Evolutionary conservation across 1,140 invertebrate species (phyloP), one percentile per base, ranked within the genome.

Genomic region (Harlomillsia oculata): DNA sequence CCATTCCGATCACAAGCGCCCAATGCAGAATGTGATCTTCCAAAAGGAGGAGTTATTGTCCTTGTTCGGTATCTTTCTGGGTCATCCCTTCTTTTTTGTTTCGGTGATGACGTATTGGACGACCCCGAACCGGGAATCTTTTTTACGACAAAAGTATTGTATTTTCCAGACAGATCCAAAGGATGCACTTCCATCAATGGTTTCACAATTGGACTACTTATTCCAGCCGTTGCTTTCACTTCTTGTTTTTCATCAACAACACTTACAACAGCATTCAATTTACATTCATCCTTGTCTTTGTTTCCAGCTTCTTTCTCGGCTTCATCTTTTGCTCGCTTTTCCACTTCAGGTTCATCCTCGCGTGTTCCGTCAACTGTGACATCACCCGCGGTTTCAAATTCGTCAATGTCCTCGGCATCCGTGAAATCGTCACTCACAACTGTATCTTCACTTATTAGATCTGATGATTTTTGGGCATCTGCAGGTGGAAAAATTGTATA

Each of bases 41-140:
- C 56, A 34, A 21, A 46, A 13, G 40, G 26, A 14, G 41, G 50
- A 18, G 30, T 51, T 30, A 62, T 62, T 23, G 60, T 62, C 14
- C 39, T 43, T n/a, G 60, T 62, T 21, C 44, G 32, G 23, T 62
- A 62, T 1, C 60, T 39, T 13, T 62, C 60, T 8, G 60, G 60
- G 43, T 62, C 55, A 23, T 57, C 43, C 16, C 55, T 44, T 55
- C 60, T 6, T 40, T 52, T 49, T 32, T 62, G 55, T 51, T 53
- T 48, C 1, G 60, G 60, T 16, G 60, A 62, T 18, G 41, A 32
- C 2, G 25, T 5, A 4, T 29, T 26, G 14, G 53, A 46, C 23
- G 30, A 37, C 0, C 20, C 18, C 9, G 52, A 45, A 8, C 41
- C 23, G 13, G 39, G 39, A 26, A 34, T 18, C 20, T 53, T 57